These are phyloP conservation scores for Panthera tigris DNA, from an alignment of 2,113 vertebrate species.

Conservation along the genomic window DNA sequence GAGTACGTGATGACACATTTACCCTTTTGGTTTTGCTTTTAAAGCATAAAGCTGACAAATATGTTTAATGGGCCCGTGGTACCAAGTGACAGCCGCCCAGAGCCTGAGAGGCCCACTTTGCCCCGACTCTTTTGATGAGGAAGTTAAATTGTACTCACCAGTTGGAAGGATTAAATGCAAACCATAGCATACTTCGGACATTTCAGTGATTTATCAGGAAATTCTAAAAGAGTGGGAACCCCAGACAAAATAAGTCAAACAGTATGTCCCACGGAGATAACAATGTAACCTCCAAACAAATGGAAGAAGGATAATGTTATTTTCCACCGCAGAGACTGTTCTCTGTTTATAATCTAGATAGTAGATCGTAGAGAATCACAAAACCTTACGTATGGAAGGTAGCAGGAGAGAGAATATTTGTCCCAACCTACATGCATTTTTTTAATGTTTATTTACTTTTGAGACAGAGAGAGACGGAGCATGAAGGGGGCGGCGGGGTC, in stretches of 20 bases:
- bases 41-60: slow-evolving; percentile 56
- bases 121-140: background rate
- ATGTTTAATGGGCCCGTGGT: background rate
- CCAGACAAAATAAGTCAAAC: background rate
- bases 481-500: too few species aligned
- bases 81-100: background rate
- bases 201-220: slow-evolving; percentile 7
- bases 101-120: background rate
- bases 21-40: slow-evolving; percentile 65
- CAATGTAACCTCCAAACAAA: background rate
- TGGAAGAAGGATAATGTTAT: background rate
- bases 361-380: background rate
- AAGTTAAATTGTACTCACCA: background rate
- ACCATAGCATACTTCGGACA: background rate
- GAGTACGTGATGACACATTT: slow-evolving; percentile 18
- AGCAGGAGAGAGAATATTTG: background rate
- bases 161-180: background rate
- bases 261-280: background rate
- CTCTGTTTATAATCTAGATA: background rate
- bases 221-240: background rate
- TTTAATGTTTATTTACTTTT: too few species aligned
- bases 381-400: background rate
- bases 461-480: too few species aligned
- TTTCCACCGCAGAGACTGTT: background rate
- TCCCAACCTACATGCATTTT: background rate